These are phyloP conservation scores for Uropsilus gracilis DNA, from an alignment of 2,113 vertebrate genomes.

Conservation along the genomic window DNA sequence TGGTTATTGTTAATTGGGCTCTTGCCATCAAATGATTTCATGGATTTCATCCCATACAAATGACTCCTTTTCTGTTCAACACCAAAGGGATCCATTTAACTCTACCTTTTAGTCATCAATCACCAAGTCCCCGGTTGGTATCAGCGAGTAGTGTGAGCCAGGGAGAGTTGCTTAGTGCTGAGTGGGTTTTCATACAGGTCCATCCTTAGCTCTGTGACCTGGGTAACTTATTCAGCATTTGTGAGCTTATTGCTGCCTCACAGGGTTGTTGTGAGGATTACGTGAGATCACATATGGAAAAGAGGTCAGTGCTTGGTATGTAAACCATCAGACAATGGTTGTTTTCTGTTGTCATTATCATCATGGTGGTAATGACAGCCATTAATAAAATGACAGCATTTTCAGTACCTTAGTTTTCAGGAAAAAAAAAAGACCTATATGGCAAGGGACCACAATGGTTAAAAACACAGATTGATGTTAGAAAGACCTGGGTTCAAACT, in stretches of 20 bases:
- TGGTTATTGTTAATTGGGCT: conserved; percentile 42
- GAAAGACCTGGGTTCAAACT: background rate
- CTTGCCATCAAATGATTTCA: conserved; percentile 37
- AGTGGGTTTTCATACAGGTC: background rate
- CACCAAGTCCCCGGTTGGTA: background rate
- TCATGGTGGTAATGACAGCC: background rate
- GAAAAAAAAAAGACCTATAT: background rate
- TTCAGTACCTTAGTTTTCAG: conserved; percentile 10
- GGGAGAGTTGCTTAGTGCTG: background rate
- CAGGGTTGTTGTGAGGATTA: background rate
- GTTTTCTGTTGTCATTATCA: background rate
- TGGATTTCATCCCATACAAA: background rate
- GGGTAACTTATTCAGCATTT: background rate
- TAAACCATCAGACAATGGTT: background rate
- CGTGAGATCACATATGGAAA: background rate
- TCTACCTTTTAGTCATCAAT: background rate
- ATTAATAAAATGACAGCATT: conserved; percentile 20
- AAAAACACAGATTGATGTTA: background rate
- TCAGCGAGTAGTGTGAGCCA: background rate
- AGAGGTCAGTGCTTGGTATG: background rate
- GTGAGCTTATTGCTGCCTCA: background rate
- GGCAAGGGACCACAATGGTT: background rate
- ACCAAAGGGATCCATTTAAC: conserved; percentile 13
- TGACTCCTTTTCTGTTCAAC: background rate
- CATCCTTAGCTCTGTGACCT: background rate